Conservation (phyloP, 2,888 invertebrate genomes). For the Cryptocheilus praepositus region DNA sequence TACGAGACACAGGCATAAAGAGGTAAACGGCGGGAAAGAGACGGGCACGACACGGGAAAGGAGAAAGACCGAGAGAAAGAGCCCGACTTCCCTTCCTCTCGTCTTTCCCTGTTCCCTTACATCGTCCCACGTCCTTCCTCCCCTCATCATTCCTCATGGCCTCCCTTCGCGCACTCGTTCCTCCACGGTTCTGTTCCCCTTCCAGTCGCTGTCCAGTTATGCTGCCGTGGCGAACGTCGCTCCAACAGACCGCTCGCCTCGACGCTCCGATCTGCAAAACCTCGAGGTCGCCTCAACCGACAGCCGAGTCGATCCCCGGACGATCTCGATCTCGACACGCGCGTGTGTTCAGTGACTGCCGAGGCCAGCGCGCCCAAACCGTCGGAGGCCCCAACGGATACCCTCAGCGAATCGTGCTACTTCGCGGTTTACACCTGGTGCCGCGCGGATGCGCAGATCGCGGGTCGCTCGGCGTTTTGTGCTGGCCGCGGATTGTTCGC, state of each 20-base stretch:
- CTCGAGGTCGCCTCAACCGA: not conserved
- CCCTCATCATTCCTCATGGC: conserved; percentile 7
- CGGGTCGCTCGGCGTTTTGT: too few species aligned
- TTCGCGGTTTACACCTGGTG: too few species aligned
- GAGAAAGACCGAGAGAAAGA: too few species aligned
- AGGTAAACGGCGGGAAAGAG: conserved; percentile 9
- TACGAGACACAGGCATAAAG: not conserved
- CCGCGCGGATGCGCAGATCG: too few species aligned
- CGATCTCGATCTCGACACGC: too few species aligned
- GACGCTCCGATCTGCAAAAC: conserved; percentile 4
- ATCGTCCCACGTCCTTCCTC: conserved; percentile 13
- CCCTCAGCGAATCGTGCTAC: too few species aligned
- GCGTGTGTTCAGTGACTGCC: not conserved
- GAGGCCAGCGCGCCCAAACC: not conserved
- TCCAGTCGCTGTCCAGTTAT: conserved; percentile 73
- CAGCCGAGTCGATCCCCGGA: too few species aligned
- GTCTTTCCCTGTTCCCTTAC: conserved; percentile 41
- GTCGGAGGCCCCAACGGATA: not conserved
- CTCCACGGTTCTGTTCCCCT: conserved; percentile 71
- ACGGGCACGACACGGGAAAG: not conserved
- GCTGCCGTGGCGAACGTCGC: conserved; percentile 67
- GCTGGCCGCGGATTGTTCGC: too few species aligned
- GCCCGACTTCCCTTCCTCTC: conserved; percentile 7
- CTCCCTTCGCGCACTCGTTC: conserved; percentile 45
- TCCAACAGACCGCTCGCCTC: not conserved